Evolutionary conservation across 35 echinoderm and acorn worm species (phyloP).

Genomic region (Hemicentrotus pulcherrimus): DNA sequence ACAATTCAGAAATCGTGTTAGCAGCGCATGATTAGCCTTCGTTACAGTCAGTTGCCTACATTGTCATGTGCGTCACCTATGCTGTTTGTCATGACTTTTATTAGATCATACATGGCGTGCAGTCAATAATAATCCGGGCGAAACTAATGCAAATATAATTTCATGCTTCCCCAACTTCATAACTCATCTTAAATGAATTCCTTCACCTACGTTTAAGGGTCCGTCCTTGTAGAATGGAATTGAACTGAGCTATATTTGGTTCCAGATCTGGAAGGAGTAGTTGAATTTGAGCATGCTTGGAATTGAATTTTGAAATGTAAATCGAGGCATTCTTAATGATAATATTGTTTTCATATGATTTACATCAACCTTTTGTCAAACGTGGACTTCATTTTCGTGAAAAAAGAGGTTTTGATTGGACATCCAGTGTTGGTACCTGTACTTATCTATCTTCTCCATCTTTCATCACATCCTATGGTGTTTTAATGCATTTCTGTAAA

Average conservation of each 20-base stretch:
- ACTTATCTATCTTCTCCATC: no score
- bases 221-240: not conserved
- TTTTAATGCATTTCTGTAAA: no score
- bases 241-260: not conserved
- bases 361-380: no score
- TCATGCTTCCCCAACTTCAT: slow-evolving; percentile 25
- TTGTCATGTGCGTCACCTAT: not conserved
- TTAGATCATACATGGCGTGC: slow-evolving; percentile 31
- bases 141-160: slow-evolving; percentile 45
- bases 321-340: no score
- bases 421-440: no score
- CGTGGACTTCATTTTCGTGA: no score
- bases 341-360: no score
- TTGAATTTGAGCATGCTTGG: no score
- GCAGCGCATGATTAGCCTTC: not conserved
- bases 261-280: no score
- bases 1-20: slow-evolving; percentile 25
- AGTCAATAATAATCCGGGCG: slow-evolving; percentile 34
- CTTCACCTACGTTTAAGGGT: not conserved
- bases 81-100: not conserved
- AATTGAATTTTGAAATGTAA: no score
- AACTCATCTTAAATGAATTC: slow-evolving; percentile 36
- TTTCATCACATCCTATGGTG: no score
- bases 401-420: no score
- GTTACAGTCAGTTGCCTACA: slow-evolving; percentile 19